Percentiles rank a stretch among this genome's conserved stretches.
Conservation (phyloP, 2,797 vertebrate genomes). For the Ptychadena robeensis region DNA sequence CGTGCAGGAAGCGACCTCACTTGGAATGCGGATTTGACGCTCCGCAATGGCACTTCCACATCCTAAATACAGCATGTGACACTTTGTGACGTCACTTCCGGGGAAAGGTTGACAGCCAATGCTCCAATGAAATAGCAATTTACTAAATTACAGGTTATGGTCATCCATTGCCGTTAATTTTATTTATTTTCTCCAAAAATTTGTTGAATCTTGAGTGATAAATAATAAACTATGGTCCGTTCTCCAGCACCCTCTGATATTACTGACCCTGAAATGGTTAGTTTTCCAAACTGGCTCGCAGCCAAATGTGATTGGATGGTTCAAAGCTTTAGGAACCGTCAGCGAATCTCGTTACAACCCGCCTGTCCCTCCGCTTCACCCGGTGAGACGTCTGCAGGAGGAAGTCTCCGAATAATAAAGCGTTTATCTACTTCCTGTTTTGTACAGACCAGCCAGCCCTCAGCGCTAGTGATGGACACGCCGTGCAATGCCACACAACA, state of each 20-base stretch:
- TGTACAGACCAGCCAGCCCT: slow-evolving; percentile 25
- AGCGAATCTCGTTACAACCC: neutral
- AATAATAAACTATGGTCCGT: neutral
- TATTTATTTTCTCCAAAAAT: no score
- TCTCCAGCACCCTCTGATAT: neutral
- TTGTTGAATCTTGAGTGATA: no score
- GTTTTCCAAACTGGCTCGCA: neutral
- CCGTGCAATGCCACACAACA: neutral
- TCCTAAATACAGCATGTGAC: no score
- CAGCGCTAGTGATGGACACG: neutral
- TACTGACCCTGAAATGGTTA: neutral
- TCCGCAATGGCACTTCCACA: no score
- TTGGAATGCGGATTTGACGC: no score
- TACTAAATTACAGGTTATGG: no score
- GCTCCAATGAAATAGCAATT: no score
- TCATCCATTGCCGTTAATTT: no score
- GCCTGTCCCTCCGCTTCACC: neutral
- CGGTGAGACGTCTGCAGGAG: neutral
- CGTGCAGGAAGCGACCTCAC: no score
- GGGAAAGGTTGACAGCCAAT: no score
- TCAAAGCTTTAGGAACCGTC: neutral
- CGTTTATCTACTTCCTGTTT: neutral
- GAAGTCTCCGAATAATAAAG: neutral
- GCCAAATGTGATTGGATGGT: neutral
- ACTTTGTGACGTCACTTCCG: no score